phyloP scores from a whole-genome alignment of 2,888 invertebrate genomes.

The Alentia gelatinosa region DNA sequence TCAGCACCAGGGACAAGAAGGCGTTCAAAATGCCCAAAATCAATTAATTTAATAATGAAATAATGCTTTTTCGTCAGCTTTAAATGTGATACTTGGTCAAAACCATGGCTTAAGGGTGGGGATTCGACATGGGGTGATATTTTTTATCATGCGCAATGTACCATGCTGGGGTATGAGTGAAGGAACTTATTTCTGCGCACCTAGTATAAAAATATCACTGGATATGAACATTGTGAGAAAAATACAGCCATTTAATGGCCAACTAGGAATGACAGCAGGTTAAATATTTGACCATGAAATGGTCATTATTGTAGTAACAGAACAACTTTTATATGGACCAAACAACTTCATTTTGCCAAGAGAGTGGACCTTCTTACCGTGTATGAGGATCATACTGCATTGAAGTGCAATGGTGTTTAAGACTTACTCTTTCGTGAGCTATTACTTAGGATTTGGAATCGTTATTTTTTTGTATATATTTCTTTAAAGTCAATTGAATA shows the following conservation, averaged over 20 bases:
- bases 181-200: not conserved
- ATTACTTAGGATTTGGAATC: too few relatives aligned
- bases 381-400: too few relatives aligned
- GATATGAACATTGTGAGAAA: not conserved
- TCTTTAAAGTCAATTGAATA: too few relatives aligned
- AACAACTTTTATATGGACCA: not conserved
- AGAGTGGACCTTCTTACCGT: too few relatives aligned
- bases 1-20: not conserved
- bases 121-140: too few relatives aligned
- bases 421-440: too few relatives aligned
- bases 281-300: not conserved
- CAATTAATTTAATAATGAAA: not conserved
- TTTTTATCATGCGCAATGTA: too few relatives aligned
- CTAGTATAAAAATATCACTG: not conserved
- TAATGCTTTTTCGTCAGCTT: not conserved
- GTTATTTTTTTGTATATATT: too few relatives aligned
- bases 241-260: not conserved
- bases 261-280: not conserved
- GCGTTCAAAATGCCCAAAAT: constrained; percentile 46
- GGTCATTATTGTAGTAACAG: not conserved
- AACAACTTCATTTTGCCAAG: not conserved
- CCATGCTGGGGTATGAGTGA: not conserved
- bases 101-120: not conserved
- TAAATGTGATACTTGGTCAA: not conserved
- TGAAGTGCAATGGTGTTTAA: not conserved